Conservation (phyloP, 2,113 vertebrate genomes). For the Panthera tigris region DNA sequence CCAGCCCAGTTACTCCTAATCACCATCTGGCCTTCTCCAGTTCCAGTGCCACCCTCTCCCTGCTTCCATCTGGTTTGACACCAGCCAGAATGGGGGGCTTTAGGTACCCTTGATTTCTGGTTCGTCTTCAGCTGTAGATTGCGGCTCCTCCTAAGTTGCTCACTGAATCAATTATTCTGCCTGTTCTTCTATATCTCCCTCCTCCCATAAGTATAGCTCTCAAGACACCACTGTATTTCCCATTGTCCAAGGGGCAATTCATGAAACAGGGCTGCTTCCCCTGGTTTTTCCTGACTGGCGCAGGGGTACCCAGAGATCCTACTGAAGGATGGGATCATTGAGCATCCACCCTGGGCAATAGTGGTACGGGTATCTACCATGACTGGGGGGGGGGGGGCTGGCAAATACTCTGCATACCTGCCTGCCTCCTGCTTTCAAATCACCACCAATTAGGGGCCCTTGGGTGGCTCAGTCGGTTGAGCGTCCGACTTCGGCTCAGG, state of each 20-base stretch:
- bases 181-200: neutral
- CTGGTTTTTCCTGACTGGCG: neutral
- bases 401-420: neutral
- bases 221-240: neutral
- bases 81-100: neutral
- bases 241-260: neutral
- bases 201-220: neutral
- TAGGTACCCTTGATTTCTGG: neutral
- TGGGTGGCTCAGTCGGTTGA: too few relatives aligned
- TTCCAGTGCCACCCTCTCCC: neutral
- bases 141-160: neutral
- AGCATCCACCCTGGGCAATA: neutral
- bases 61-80: neutral
- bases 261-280: neutral
- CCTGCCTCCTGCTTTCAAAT: neutral
- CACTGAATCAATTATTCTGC: neutral
- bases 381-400: neutral
- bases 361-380: neutral
- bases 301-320: neutral
- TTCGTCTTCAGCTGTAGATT: neutral
- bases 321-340: neutral
- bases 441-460: neutral
- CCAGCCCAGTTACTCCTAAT: neutral
- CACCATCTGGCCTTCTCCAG: too few relatives aligned
- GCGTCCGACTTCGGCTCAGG: too few relatives aligned